Conservation (phyloP, 2,797 vertebrate species). For the Tapera naevia region DNA sequence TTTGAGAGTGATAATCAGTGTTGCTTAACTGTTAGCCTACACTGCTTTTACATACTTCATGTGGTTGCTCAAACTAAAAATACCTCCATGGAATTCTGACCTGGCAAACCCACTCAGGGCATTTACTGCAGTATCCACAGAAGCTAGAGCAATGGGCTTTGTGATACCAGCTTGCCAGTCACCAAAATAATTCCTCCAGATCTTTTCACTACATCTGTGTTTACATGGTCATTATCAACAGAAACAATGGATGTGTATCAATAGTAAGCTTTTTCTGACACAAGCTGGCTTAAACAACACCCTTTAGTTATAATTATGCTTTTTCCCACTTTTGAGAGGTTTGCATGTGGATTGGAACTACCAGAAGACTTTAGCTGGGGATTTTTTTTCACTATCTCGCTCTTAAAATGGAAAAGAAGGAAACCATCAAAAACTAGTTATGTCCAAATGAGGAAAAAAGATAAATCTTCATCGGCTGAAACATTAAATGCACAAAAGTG, state of each 20-base stretch:
- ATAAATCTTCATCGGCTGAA: background rate
- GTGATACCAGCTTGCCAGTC: background rate
- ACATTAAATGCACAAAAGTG: background rate
- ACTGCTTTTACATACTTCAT: background rate
- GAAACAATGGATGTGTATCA: background rate
- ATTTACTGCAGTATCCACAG: slow-evolving; percentile 1
- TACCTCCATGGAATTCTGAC: background rate
- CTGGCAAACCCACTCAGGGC: slow-evolving; percentile 10
- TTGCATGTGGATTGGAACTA: background rate
- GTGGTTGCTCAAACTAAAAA: slow-evolving; percentile 17
- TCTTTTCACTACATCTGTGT: background rate
- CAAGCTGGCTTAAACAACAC: background rate
- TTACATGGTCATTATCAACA: background rate
- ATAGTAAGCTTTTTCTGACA: background rate
- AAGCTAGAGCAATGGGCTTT: background rate
- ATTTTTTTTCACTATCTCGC: background rate
- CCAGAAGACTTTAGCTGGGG: background rate
- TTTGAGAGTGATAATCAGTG: background rate
- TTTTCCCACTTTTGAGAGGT: background rate
- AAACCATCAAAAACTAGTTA: background rate
- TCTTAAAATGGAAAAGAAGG: background rate
- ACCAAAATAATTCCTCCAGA: background rate
- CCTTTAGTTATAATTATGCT: background rate
- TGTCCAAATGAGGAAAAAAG: background rate
- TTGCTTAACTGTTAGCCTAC: background rate